Conservation (phyloP, 2,113 vertebrate species). For the Salvator merianae region DNA sequence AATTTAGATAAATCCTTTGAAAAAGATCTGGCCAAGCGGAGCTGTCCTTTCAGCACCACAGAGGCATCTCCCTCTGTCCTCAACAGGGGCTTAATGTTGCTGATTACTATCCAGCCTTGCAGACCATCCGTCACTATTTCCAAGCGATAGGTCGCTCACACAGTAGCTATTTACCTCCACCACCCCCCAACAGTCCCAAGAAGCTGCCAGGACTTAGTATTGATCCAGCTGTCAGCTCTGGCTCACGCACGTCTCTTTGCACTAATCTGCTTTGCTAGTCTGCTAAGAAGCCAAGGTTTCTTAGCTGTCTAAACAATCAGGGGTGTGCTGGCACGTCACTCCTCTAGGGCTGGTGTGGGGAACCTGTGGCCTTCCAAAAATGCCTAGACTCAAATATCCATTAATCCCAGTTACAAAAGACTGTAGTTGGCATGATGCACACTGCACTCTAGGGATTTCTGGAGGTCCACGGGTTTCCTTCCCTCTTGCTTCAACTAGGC, state of each 20-base stretch:
- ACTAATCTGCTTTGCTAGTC: slow-evolving; percentile 14
- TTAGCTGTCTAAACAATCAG: neutral
- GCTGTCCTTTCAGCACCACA: slow-evolving; percentile 14
- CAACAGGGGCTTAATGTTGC: neutral
- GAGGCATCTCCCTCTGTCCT: neutral
- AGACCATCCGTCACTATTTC: neutral
- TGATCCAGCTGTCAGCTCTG: neutral
- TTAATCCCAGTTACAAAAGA: neutral
- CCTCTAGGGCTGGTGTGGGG: neutral
- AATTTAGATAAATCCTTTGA: slow-evolving; percentile 31
- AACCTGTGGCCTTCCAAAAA: too few species aligned
- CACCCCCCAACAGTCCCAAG: neutral
- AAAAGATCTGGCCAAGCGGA: neutral
- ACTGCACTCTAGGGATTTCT: neutral
- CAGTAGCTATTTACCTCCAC: accelerated
- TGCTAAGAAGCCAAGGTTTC: neutral
- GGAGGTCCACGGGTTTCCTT: neutral
- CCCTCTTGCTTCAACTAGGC: neutral
- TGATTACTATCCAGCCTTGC: neutral
- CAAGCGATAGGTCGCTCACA: neutral
- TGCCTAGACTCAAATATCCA: neutral
- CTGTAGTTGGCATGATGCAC: too few species aligned
- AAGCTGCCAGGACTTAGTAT: accelerated
- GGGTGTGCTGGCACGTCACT: too few species aligned
- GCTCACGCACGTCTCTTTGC: neutral